These are phyloP conservation scores for Melierax canorus DNA, from an alignment of 2,113 vertebrate genomes.

Conservation along the genomic window DNA sequence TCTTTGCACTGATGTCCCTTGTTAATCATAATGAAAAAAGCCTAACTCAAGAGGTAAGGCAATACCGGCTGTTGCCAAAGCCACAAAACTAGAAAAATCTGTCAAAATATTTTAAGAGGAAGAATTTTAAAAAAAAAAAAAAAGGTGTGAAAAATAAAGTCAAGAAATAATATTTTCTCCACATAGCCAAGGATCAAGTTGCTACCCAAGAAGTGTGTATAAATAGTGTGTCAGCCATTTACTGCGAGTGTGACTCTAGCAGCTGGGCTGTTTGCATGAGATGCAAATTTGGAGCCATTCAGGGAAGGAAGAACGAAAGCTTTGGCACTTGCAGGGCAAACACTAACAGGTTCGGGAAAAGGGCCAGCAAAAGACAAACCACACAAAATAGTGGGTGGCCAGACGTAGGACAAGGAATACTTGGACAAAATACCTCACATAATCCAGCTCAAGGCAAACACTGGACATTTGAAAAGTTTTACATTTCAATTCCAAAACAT, in stretches of 20 bases:
- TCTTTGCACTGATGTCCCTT: background rate
- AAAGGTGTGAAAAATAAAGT: conserved; percentile 34
- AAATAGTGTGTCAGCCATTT: conserved; percentile 71
- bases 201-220: conserved; percentile 49
- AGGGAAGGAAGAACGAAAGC: conserved; percentile 63
- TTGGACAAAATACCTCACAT: conserved; percentile 39
- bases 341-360: conserved; percentile 59
- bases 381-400: conserved; percentile 58
- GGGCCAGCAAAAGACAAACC: conserved; percentile 67
- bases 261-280: conserved; percentile 72
- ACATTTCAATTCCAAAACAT: background rate
- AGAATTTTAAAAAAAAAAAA: background rate
- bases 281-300: conserved; percentile 72
- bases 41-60: conserved; percentile 13
- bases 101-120: conserved; percentile 46
- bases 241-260: conserved; percentile 56
- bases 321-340: conserved; percentile 64
- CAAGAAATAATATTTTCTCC: conserved; percentile 14
- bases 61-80: background rate
- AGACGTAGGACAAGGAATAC: conserved; percentile 23
- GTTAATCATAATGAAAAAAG: background rate
- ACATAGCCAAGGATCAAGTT: conserved; percentile 19
- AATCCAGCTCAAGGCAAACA: conserved; percentile 14
- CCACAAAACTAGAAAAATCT: background rate
- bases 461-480: background rate